A percentile compares a stretch with the other conserved stretches of the same genome.
Conservation (phyloP, 2,113 vertebrate genomes). For the Rhabdomys dilectus region DNA sequence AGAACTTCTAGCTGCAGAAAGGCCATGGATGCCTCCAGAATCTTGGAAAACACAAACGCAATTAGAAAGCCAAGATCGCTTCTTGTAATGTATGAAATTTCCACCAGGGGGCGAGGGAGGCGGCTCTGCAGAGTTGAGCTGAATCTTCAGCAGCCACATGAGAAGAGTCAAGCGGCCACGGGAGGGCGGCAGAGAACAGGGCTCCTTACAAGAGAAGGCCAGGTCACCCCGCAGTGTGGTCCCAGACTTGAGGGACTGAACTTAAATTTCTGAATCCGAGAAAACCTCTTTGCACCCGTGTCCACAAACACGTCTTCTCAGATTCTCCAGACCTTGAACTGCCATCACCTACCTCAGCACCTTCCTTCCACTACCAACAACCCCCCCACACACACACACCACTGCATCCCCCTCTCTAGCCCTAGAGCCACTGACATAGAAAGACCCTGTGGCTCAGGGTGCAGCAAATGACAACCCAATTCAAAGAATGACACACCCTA, state of each 20-base stretch:
- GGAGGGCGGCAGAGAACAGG: conserved; percentile 75
- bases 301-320: neutral
- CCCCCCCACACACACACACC: neutral
- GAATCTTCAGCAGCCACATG: neutral
- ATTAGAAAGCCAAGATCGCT: neutral
- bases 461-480: neutral
- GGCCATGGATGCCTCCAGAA: neutral
- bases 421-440: neutral
- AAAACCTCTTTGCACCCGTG: neutral
- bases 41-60: neutral
- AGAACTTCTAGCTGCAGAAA: conserved; percentile 7
- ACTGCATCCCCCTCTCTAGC: neutral
- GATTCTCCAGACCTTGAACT: neutral
- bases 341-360: no score
- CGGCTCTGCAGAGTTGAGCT: neutral
- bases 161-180: conserved; percentile 57
- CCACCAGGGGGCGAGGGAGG: conserved; percentile 76
- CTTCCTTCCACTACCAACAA: neutral
- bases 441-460: neutral
- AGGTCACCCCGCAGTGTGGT: neutral
- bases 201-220: neutral
- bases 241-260: neutral
- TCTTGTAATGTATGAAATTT: conserved; percentile 56
- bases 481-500: neutral
- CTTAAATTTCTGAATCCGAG: neutral